Evolutionary conservation across 1,140 invertebrate species (phyloP).

Genomic region (Lasioglossum baleicum): DNA sequence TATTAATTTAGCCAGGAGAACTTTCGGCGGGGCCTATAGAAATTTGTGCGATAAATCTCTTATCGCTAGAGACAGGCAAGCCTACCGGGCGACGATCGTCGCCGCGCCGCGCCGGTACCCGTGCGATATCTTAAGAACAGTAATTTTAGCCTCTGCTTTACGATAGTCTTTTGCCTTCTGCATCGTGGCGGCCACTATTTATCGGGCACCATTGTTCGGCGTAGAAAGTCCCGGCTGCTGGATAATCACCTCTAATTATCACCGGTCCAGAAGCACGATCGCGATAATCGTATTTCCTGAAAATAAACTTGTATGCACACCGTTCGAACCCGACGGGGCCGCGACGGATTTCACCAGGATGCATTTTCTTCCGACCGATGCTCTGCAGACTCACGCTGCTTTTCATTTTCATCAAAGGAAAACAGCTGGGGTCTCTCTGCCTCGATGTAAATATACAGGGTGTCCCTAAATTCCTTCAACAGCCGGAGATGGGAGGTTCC

Average conservation of each 20-base stretch:
- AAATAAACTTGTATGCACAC: constrained; percentile 12
- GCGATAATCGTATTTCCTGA: constrained; percentile 56
- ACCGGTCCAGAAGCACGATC: constrained; percentile 55
- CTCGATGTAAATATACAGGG: too few relatives aligned
- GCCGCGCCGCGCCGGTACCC: too few relatives aligned
- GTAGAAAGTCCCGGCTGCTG: constrained; percentile 52
- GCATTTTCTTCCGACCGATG: background rate
- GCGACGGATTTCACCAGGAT: constrained; percentile 49
- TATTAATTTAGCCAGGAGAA: constrained; percentile 33
- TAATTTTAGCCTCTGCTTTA: constrained; percentile 56
- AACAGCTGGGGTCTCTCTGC: too few relatives aligned
- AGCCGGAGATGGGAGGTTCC: too few relatives aligned
- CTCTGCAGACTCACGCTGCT: too few relatives aligned
- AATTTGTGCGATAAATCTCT: constrained; percentile 56
- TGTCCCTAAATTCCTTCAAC: too few relatives aligned
- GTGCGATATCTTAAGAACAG: constrained; percentile 51
- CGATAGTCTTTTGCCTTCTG: constrained; percentile 35
- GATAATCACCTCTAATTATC: constrained; percentile 64
- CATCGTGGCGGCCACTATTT: constrained; percentile 45
- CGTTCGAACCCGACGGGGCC: background rate
- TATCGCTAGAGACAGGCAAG: constrained; percentile 27
- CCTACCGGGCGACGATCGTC: constrained; percentile 28
- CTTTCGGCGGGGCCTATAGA: constrained; percentile 33
- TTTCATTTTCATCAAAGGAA: too few relatives aligned
- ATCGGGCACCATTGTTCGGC: constrained; percentile 57